Percentiles rank a stretch among this genome's conserved stretches.
Conservation (phyloP, 2,797 vertebrate species). For the Protonibea diacanthus region DNA sequence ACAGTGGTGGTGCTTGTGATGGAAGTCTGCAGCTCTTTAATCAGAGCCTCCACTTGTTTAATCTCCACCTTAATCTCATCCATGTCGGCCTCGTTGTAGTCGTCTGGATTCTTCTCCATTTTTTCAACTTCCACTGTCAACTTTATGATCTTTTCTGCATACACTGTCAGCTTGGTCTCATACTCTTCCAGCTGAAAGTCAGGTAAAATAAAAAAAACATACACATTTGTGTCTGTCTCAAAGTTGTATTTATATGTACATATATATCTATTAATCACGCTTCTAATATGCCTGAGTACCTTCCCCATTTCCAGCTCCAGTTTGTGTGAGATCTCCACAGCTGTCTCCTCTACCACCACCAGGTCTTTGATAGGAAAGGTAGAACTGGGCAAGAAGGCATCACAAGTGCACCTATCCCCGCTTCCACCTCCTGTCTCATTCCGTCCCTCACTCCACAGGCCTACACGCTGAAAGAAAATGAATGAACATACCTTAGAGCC, state of each 20-base stretch:
- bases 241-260: not conserved
- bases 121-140: constrained; percentile 57
- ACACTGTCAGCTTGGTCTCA: constrained; percentile 63
- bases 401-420: constrained; percentile 72
- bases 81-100: constrained; percentile 46
- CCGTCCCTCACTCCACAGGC: constrained; percentile 46
- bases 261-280: not conserved
- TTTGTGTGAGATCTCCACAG: constrained; percentile 66
- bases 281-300: constrained; percentile 47
- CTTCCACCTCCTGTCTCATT: constrained; percentile 64
- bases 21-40: constrained; percentile 72
- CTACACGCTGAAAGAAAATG: constrained; percentile 40
- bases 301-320: constrained; percentile 80
- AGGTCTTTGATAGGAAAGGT: constrained; percentile 76
- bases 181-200: constrained; percentile 68
- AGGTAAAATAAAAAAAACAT: not conserved
- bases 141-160: constrained; percentile 64
- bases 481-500: constrained; percentile 3
- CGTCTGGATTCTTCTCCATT: constrained; percentile 65
- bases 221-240: not conserved
- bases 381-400: constrained; percentile 77
- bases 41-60: constrained; percentile 74
- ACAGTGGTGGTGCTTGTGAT: constrained; percentile 52
- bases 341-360: constrained; percentile 65
- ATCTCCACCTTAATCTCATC: constrained; percentile 62